Evolutionary conservation across 2,888 invertebrate species (phyloP).

Genomic region (Tipula helvola): DNA sequence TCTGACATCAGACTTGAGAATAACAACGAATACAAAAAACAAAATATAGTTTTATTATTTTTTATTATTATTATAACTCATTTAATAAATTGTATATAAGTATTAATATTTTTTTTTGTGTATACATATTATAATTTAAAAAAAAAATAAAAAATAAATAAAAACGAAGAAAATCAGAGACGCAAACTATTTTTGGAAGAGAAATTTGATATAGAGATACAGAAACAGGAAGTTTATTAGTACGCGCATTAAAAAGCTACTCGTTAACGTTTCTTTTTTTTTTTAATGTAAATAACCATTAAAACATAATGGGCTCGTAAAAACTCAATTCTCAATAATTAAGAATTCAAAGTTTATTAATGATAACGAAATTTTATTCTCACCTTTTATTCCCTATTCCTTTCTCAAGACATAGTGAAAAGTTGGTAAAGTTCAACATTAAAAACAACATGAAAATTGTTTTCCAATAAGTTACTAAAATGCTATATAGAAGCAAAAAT

Average conservation of each 20-base stretch:
- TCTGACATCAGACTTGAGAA: neutral
- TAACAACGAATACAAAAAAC: neutral
- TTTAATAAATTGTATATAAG: neutral
- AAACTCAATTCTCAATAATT: too few species aligned
- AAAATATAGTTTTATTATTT: neutral
- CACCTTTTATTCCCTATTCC: too few species aligned
- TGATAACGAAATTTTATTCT: too few species aligned
- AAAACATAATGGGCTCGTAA: too few species aligned
- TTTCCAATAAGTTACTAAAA: too few species aligned
- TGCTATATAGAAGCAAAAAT: too few species aligned
- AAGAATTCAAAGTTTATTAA: too few species aligned
- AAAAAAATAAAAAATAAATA: neutral
- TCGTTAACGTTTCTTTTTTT: too few species aligned
- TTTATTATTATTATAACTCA: neutral
- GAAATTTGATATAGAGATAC: neutral
- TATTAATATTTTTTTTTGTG: neutral
- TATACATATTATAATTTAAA: neutral
- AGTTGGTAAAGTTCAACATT: too few species aligned
- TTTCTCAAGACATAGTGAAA: too few species aligned
- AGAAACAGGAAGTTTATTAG: neutral
- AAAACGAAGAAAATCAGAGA: neutral
- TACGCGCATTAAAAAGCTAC: neutral
- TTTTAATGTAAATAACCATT: too few species aligned
- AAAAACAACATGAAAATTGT: too few species aligned
- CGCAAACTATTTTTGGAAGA: neutral